A percentile compares a stretch with the other conserved stretches of the same genome.
Conservation (phyloP, 1,140 invertebrate genomes). For the Plectus sambesii region DNA sequence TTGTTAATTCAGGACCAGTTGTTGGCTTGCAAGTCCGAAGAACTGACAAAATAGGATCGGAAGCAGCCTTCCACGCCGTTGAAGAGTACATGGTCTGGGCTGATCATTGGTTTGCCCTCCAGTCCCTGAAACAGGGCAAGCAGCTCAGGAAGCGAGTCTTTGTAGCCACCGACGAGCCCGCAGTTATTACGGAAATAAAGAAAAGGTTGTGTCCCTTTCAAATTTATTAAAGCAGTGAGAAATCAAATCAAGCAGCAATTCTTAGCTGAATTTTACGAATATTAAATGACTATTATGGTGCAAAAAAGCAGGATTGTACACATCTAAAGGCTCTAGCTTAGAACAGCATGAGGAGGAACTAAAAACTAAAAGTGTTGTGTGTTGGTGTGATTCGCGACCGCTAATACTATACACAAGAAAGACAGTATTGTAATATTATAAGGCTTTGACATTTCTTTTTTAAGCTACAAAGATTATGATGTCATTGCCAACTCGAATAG, state of each 20-base stretch:
- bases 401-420: too few relatives aligned
- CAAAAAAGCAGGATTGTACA: too few relatives aligned
- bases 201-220: conserved; percentile 44
- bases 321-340: too few relatives aligned
- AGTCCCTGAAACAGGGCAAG: conserved; percentile 38
- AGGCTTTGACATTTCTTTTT: too few relatives aligned
- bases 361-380: too few relatives aligned
- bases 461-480: conserved; percentile 36
- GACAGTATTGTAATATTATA: too few relatives aligned
- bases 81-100: conserved; percentile 92
- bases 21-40: conserved; percentile 78
- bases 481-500: conserved; percentile 38
- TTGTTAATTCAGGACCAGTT: conserved; percentile 39
- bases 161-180: conserved; percentile 54
- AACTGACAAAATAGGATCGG: conserved; percentile 95
- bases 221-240: too few relatives aligned
- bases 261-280: too few relatives aligned
- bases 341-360: too few relatives aligned
- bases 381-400: too few relatives aligned
- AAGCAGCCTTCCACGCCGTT: conserved; percentile 86
- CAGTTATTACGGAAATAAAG: conserved; percentile 50
- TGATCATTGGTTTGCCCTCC: conserved; percentile 57
- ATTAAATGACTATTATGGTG: too few relatives aligned
- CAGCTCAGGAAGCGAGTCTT: conserved; percentile 47
- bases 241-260: background rate